phyloP scores from a whole-genome alignment of 2,888 invertebrate species.

The Gari tellinella region DNA sequence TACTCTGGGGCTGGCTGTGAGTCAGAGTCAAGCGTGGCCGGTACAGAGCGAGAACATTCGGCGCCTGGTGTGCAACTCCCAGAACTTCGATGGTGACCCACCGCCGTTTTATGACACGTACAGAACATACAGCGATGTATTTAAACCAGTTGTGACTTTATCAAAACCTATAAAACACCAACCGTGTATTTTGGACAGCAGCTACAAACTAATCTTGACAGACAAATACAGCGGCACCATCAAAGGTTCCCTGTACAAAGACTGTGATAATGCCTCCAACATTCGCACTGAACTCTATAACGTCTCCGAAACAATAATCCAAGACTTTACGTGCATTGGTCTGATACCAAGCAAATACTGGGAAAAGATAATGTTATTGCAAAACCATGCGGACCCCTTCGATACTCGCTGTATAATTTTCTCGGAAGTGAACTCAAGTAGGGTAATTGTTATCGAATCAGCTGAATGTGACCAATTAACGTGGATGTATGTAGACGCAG shows the following conservation, averaged over 20 bases:
- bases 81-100: slow-evolving; percentile 68
- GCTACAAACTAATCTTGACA: slow-evolving; percentile 60
- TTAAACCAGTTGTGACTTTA: slow-evolving; percentile 67
- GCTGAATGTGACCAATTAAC: slow-evolving; percentile 72
- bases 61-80: slow-evolving; percentile 59
- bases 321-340: slow-evolving; percentile 70
- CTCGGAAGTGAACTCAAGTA: slow-evolving; percentile 62
- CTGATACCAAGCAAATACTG: slow-evolving; percentile 72
- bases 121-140: slow-evolving; percentile 60
- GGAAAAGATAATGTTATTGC: slow-evolving; percentile 72
- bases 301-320: slow-evolving; percentile 39
- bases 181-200: slow-evolving; percentile 65
- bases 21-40: slow-evolving; percentile 74
- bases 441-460: slow-evolving; percentile 64
- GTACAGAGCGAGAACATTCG: slow-evolving; percentile 40
- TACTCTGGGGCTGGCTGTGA: slow-evolving; percentile 67
- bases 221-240: slow-evolving; percentile 60
- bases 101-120: slow-evolving; percentile 70
- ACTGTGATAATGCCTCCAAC: slow-evolving; percentile 66
- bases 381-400: slow-evolving; percentile 59
- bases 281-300: slow-evolving; percentile 67
- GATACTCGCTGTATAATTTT: slow-evolving; percentile 72
- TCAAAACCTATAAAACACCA: slow-evolving; percentile 32
- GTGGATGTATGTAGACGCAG: slow-evolving; percentile 67
- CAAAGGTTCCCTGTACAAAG: slow-evolving; percentile 67